These are phyloP conservation scores for Corythaeola cristata DNA, from an alignment of 2,113 vertebrate species.

Conservation along the genomic window DNA sequence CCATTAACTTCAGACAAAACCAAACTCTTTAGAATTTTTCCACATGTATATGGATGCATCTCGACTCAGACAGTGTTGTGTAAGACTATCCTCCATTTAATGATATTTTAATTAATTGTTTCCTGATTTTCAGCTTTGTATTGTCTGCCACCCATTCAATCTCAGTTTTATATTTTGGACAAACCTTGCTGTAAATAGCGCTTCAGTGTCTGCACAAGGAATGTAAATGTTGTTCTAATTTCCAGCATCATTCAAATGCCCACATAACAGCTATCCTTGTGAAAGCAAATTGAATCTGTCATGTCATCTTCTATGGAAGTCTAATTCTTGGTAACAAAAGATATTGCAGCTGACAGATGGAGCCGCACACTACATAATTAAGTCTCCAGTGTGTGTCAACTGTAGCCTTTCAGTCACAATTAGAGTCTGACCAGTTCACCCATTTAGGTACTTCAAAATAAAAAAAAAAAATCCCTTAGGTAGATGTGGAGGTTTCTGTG, in stretches of 20 bases:
- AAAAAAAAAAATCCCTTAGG: background rate
- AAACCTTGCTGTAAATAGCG: background rate
- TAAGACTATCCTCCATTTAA: background rate
- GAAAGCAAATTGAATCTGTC: slow-evolving; percentile 48
- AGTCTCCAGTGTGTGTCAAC: slow-evolving; percentile 48
- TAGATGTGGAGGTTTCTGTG: background rate
- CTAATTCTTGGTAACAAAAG: slow-evolving; percentile 56
- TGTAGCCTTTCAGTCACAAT: slow-evolving; percentile 32
- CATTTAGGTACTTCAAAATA: background rate
- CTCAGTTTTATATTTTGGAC: background rate
- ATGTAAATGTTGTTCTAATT: slow-evolving; percentile 9
- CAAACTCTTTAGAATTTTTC: background rate
- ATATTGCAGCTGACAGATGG: slow-evolving; percentile 61
- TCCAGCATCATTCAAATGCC: slow-evolving; percentile 34
- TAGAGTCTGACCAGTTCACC: slow-evolving; percentile 49
- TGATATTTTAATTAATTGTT: background rate
- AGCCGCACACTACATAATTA: slow-evolving; percentile 45
- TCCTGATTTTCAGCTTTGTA: background rate
- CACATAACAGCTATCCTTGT: background rate
- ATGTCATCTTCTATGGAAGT: slow-evolving; percentile 42
- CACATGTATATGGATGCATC: background rate
- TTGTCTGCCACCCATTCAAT: background rate
- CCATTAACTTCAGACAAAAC: background rate
- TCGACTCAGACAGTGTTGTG: background rate
- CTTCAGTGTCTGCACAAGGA: background rate